Base-by-base conservation (phyloP, 1,140 invertebrate species). In the Atta texana region DNA sequence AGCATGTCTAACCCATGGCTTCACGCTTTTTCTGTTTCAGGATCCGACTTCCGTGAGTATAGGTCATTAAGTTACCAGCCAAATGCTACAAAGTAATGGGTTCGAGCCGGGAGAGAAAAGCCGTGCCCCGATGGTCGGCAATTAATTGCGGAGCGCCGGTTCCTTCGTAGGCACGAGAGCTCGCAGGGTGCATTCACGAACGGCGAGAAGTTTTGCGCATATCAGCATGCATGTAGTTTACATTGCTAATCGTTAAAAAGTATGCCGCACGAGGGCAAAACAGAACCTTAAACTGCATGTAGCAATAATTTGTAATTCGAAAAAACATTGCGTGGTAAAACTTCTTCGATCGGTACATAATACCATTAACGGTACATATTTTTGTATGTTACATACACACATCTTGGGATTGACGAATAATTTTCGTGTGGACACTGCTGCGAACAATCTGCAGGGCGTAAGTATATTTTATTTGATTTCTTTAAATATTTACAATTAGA, bases 41-140 rank as follows among this genome's bases (percentile, higher is more conserved):
- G 95, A 96, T 93, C 95, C 95, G 76, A 94, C 95, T 89, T 95
- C 95, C 89, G 95, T 96, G 92, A 96, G 95, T 95, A 94, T 90
- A 78, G 81, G 82, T 90, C 80, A 87, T 87, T 90, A 87, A 63
- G 75, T 72, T 81, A 76, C 80, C 88, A 69, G 51, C 72, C 84
- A 82, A 89, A 89, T 77, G 77, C 80, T 87, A 49, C 85, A 71
- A 78, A 87, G 77, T 78, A 87, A 72, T 66, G 39, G 74, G 21
- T 72, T 57, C 44, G 31, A 21, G 31, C 31, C 59, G 21, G 8
- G 7, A 63, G 34, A 24, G 39, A 16, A 39, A 59, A 61, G 18
- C 69, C 69, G 34, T 16, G 49, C 12, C 49, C 28, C 80, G 34
- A 66, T 34, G 21, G 69, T 18, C n/a, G 69, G 80, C 80, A 61